Evolutionary conservation across 2,113 vertebrate genomes (phyloP).

Genomic region (Paralichthys olivaceus): DNA sequence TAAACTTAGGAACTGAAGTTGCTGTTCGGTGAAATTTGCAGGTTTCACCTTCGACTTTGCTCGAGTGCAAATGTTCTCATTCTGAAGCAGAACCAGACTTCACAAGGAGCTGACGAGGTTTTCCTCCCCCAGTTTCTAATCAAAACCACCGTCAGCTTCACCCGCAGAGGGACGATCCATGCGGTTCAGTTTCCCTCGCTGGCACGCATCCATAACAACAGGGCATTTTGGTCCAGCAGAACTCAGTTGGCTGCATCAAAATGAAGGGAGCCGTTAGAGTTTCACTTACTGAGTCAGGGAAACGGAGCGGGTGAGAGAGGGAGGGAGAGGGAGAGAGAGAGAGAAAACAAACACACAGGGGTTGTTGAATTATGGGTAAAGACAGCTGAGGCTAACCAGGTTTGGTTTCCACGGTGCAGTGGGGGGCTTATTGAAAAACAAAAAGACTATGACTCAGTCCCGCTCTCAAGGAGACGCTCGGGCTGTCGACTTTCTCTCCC

Average conservation of each 20-base stretch:
- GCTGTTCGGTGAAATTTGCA: conserved; percentile 4
- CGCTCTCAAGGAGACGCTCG: conserved; percentile 68
- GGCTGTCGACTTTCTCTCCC: conserved; percentile 60
- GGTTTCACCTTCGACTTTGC: conserved; percentile 11
- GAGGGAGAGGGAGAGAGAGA: conserved; percentile 2
- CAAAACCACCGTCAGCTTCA: conserved; percentile 59
- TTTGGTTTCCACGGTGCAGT: conserved; percentile 74
- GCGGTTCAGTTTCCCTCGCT: conserved; percentile 59
- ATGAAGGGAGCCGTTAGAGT: conserved; percentile 76
- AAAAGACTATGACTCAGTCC: conserved; percentile 76
- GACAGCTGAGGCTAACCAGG: conserved; percentile 82
- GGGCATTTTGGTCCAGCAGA: conserved; percentile 75
- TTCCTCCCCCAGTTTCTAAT: conserved; percentile 52
- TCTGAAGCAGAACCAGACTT: conserved; percentile 43
- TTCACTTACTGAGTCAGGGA: conserved; percentile 71
- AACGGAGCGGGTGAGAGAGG: conserved; percentile 18
- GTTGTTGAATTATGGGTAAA: conserved; percentile 82
- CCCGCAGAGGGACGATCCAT: conserved; percentile 46
- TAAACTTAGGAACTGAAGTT: background rate
- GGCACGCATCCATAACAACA: conserved; percentile 65
- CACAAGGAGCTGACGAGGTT: conserved; percentile 45
- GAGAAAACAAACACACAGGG: conserved; percentile 75
- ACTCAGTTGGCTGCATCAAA: conserved; percentile 73
- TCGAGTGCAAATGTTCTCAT: conserved; percentile 28
- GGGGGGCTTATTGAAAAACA: conserved; percentile 80